phyloP scores from a whole-genome alignment of 2,113 vertebrate species.

The Pantherophis guttatus region DNA sequence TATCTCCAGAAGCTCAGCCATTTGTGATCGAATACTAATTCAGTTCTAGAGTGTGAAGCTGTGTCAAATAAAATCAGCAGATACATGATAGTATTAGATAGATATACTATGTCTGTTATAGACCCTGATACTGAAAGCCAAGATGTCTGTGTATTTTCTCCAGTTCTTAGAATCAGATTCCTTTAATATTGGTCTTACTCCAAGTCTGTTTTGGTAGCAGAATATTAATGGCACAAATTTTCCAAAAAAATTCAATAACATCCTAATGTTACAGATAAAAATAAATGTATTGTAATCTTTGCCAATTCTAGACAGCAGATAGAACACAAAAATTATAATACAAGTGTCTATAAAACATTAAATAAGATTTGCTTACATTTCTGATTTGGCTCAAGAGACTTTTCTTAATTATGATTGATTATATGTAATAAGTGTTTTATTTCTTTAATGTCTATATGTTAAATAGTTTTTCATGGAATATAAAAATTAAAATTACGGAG shows the following conservation, averaged over 20 bases:
- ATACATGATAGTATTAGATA: constrained; percentile 23
- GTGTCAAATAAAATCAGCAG: background rate
- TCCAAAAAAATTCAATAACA: background rate
- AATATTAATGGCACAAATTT: background rate
- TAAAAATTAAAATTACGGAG: constrained; percentile 66
- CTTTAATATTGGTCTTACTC: background rate
- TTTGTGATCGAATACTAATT: background rate
- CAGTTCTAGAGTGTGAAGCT: background rate
- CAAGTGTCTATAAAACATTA: constrained; percentile 13
- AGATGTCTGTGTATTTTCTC: background rate
- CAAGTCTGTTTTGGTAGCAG: background rate
- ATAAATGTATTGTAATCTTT: constrained; percentile 14
- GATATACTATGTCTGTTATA: background rate
- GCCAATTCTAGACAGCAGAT: background rate
- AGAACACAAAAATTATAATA: background rate
- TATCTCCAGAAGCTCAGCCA: background rate
- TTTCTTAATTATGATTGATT: constrained; percentile 43
- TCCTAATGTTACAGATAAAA: background rate
- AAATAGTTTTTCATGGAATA: constrained; percentile 64
- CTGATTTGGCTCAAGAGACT: background rate
- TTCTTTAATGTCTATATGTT: constrained; percentile 49
- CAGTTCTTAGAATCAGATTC: background rate
- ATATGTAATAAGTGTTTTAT: constrained; percentile 47
- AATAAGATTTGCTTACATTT: constrained; percentile 15
- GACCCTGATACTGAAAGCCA: background rate